These are phyloP conservation scores for Scaptomyza pallida DNA, from an alignment of 1,140 invertebrate genomes.

Conservation along the genomic window DNA sequence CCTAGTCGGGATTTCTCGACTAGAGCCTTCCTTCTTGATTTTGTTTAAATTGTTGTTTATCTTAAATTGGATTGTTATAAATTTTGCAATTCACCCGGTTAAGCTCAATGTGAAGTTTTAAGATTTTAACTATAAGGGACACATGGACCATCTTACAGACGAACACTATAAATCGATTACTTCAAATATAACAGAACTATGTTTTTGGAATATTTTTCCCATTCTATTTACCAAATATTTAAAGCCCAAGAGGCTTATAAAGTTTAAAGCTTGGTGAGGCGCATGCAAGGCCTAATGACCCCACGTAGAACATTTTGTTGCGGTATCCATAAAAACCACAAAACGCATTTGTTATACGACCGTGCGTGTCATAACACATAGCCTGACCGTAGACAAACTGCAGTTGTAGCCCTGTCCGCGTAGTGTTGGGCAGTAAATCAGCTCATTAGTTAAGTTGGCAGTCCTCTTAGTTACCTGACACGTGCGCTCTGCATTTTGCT, in stretches of 20 bases:
- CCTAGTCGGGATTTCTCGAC: too few species aligned
- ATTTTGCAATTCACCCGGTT: too few species aligned
- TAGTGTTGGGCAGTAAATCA: slow-evolving; percentile 77
- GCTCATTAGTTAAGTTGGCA: slow-evolving; percentile 81
- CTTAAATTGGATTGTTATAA: too few species aligned
- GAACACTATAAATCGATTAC: too few species aligned
- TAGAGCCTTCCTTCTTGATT: too few species aligned
- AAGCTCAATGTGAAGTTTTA: too few species aligned
- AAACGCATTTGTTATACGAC: slow-evolving; percentile 77
- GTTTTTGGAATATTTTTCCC: too few species aligned
- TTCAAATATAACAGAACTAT: too few species aligned
- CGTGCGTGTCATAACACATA: slow-evolving; percentile 21
- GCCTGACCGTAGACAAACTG: slow-evolving; percentile 31
- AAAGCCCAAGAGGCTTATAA: slow-evolving; percentile 14
- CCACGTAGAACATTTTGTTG: slow-evolving; percentile 76
- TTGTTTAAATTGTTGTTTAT: too few species aligned
- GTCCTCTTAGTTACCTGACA: slow-evolving; percentile 20
- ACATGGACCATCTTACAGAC: too few species aligned
- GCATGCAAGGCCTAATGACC: slow-evolving; percentile 59
- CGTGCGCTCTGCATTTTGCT: slow-evolving; percentile 27
- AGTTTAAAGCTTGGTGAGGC: slow-evolving; percentile 21
- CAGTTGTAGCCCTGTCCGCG: slow-evolving; percentile 60
- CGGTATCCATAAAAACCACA: slow-evolving; percentile 77
- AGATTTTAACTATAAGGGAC: too few species aligned
- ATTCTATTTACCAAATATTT: background rate